A percentile compares a stretch with the other conserved stretches of the same genome.
Conservation (phyloP, 2,113 vertebrate species). For the Oreochromis spilurus region DNA sequence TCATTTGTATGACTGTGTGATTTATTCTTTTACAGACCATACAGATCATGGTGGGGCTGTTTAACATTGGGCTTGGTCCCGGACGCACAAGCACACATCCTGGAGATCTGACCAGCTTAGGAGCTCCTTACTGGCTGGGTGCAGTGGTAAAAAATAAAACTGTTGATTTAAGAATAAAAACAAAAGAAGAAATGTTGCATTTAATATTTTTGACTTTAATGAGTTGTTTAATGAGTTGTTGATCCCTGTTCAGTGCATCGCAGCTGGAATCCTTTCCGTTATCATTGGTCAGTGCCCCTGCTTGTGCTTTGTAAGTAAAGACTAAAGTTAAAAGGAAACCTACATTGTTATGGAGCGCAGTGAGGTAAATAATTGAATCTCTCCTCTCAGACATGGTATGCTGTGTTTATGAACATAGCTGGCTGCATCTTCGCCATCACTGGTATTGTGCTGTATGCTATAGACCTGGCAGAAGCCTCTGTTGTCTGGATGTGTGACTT, state of each 20-base stretch:
- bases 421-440: conserved; percentile 9
- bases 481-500: background rate
- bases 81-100: background rate
- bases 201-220: background rate
- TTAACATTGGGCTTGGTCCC: conserved; percentile 40
- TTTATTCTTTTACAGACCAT: conserved; percentile 31
- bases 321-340: background rate
- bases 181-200: fast-evolving
- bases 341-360: fast-evolving
- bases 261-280: conserved; percentile 35
- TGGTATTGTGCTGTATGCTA: conserved; percentile 37
- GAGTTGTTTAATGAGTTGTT: background rate
- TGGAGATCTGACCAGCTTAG: background rate
- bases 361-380: background rate
- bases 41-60: conserved; percentile 65
- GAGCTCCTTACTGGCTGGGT: conserved; percentile 58
- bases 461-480: background rate
- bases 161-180: background rate
- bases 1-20: fast-evolving
- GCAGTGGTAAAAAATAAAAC: conserved; percentile 38
- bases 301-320: conserved; percentile 45
- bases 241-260: conserved; percentile 28
- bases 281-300: background rate
- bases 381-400: conserved; percentile 27
- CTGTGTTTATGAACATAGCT: conserved; percentile 30